A percentile compares a stretch with the other conserved stretches of the same genome.
These are phyloP conservation scores for Thaleichthys pacificus DNA, from an alignment of 2,797 vertebrate genomes.

Conservation along the genomic window DNA sequence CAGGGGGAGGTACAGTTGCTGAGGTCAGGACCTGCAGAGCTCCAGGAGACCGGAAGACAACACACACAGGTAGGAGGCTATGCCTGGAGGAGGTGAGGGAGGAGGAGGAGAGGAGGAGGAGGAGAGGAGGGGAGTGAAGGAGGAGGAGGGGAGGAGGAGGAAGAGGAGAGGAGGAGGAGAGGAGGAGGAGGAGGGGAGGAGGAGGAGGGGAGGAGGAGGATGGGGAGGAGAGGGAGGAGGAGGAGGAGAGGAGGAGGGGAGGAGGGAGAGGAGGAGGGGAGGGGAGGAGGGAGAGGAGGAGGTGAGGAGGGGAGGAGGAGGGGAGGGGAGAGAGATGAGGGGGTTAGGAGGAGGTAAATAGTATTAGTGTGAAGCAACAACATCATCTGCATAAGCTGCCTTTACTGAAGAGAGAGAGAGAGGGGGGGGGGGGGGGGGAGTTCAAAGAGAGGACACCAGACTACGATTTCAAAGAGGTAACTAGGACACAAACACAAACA, in stretches of 20 bases:
- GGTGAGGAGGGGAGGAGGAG: neutral
- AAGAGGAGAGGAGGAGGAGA: neutral
- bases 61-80: too few relatives aligned
- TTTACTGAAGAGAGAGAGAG: constrained; percentile 77
- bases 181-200: neutral
- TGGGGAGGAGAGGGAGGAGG: neutral
- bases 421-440: too few relatives aligned
- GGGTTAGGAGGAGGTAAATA: neutral
- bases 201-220: neutral
- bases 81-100: neutral
- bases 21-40: too few relatives aligned
- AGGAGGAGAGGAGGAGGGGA: neutral
- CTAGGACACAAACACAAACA: too few relatives aligned
- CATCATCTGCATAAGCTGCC: constrained; percentile 76
- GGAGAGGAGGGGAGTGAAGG: neutral
- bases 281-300: neutral
- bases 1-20: too few relatives aligned
- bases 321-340: too few relatives aligned
- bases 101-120: neutral
- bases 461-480: constrained; percentile 59
- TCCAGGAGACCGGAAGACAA: too few relatives aligned
- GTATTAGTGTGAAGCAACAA: neutral
- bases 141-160: neutral
- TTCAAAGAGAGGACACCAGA: too few relatives aligned
- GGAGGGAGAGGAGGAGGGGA: neutral